A percentile compares a stretch with the other conserved stretches of the same genome.
Evolutionary conservation across 64 coral and sea anemone genomes (phyloP).

Genomic region (Montipora sp.): DNA sequence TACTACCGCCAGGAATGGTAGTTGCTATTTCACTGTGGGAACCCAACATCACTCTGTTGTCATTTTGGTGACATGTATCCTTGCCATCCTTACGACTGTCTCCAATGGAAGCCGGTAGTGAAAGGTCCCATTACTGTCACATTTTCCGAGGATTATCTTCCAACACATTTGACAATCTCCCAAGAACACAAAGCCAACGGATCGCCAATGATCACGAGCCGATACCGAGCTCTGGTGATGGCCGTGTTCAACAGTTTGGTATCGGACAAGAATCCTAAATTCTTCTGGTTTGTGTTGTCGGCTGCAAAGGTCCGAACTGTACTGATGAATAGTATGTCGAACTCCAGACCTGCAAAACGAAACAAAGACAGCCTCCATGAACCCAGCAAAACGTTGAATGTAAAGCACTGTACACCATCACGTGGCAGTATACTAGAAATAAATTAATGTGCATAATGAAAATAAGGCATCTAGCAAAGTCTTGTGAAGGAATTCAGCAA

Average conservation of each 20-base stretch:
- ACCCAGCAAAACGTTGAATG: background rate
- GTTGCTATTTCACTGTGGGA: background rate
- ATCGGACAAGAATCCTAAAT: constrained; percentile 95
- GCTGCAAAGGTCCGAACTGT: constrained; percentile 80
- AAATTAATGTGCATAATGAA: too few species aligned
- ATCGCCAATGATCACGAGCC: constrained; percentile 84
- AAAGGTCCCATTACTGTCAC: constrained; percentile 89
- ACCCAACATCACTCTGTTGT: background rate
- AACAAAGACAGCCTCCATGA: background rate
- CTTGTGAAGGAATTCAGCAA: too few species aligned
- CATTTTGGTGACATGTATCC: constrained; percentile 6
- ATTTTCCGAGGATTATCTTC: constrained; percentile 90
- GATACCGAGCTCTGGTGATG: constrained; percentile 88
- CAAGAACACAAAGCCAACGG: constrained; percentile 88
- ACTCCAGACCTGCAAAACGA: constrained; percentile 82
- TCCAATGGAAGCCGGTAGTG: constrained; percentile 87
- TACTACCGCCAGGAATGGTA: background rate
- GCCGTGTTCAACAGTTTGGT: constrained; percentile 89
- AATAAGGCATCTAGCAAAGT: too few species aligned
- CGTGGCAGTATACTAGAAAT: too few species aligned
- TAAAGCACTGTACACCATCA: background rate
- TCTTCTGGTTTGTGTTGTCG: constrained; percentile 48
- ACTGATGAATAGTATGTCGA: constrained; percentile 92
- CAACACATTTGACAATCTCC: constrained; percentile 84
- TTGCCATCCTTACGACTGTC: constrained; percentile 68